phyloP scores from a whole-genome alignment of 2,113 vertebrate genomes.

The Aleadryas rufinucha region DNA sequence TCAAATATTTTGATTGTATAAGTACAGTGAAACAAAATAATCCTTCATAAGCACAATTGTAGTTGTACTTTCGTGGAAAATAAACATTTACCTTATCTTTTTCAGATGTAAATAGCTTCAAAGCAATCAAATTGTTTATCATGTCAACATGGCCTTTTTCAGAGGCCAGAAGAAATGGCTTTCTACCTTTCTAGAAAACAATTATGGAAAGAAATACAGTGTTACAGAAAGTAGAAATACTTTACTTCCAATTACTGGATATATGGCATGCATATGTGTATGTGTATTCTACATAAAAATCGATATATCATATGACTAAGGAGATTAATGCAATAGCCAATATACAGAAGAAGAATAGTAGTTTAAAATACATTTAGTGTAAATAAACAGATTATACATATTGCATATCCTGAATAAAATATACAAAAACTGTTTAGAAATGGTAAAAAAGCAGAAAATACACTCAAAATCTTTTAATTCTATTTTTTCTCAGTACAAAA shows the following conservation, averaged over 20 bases:
- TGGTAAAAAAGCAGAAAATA: neutral
- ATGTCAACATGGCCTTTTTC: constrained; percentile 81
- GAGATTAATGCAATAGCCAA: neutral
- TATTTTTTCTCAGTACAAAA: neutral
- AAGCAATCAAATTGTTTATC: constrained; percentile 75
- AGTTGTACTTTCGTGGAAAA: neutral
- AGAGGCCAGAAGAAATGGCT: constrained; percentile 82
- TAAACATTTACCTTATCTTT: constrained; percentile 78
- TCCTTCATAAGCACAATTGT: neutral
- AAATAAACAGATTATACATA: neutral
- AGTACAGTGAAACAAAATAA: neutral
- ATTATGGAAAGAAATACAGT: neutral
- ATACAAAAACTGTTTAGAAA: neutral
- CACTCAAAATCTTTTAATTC: neutral
- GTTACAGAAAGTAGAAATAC: neutral
- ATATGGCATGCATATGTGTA: neutral
- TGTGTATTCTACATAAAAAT: neutral
- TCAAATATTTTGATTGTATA: neutral
- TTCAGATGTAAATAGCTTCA: constrained; percentile 81
- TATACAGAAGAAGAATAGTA: neutral
- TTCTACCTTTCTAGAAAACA: constrained; percentile 79
- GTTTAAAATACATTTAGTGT: neutral
- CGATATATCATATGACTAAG: neutral
- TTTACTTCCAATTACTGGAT: neutral
- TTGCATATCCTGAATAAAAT: neutral